Percentiles rank a stretch among this genome's conserved stretches.
Evolutionary conservation across 2,113 vertebrate species (phyloP).

Genomic region (Dermatemys mawii): DNA sequence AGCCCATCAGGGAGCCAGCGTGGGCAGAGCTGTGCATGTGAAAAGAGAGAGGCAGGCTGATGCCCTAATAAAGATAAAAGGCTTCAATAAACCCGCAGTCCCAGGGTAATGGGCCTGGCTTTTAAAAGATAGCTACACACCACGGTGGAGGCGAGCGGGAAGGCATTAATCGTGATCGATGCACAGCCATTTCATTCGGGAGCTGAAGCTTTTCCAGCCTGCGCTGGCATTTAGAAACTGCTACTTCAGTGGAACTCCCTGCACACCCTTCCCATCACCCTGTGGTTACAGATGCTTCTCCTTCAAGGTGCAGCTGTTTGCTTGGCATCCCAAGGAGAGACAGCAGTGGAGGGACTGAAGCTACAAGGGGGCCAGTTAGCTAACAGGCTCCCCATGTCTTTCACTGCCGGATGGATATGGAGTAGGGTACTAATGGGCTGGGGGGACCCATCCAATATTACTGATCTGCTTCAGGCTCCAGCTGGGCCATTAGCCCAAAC

Average conservation of each 20-base stretch:
- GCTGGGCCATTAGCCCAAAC: not conserved
- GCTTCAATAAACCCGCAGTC: slow-evolving; percentile 30
- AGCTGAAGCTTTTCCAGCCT: not conserved
- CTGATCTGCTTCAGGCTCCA: too few relatives aligned
- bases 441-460: not conserved
- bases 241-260: not conserved
- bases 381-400: too few relatives aligned
- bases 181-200: not conserved
- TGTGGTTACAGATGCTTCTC: not conserved
- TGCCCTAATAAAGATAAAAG: slow-evolving; percentile 39
- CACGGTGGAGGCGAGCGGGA: not conserved
- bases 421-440: not conserved
- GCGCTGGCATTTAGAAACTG: not conserved
- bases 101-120: slow-evolving; percentile 34
- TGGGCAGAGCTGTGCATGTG: not conserved
- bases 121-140: slow-evolving; percentile 30
- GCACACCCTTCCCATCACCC: not conserved
- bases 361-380: not conserved
- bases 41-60: not conserved
- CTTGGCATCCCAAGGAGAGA: not conserved
- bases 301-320: not conserved
- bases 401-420: not conserved
- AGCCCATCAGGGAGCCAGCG: not conserved
- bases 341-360: not conserved
- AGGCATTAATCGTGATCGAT: not conserved